A percentile compares a stretch with the other conserved stretches of the same genome.
Evolutionary conservation across 2,888 invertebrate species (phyloP).

Genomic region (Xylophagus ater): DNA sequence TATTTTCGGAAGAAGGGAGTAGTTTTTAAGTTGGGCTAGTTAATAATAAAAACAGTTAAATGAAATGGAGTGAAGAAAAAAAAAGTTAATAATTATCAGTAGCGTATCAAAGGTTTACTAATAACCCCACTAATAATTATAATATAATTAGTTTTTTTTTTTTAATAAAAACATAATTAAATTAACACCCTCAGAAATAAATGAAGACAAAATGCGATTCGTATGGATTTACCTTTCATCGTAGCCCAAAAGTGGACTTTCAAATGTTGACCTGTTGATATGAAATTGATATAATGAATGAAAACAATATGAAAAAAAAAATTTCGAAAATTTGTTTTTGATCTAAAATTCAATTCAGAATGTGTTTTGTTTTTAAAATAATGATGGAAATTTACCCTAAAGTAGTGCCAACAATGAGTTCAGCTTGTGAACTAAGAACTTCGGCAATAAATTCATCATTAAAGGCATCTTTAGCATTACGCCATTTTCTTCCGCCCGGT

Average conservation of each 20-base stretch:
- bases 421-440: slow-evolving; percentile 72
- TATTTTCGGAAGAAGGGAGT: no score
- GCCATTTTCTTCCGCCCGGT: slow-evolving; percentile 69
- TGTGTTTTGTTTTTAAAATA: no score
- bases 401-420: slow-evolving; percentile 71
- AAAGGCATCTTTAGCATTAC: slow-evolving; percentile 75
- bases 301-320: slow-evolving; percentile 2
- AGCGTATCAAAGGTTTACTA: no score
- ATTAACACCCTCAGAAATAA: no score
- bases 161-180: no score
- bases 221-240: slow-evolving; percentile 39
- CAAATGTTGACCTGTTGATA: slow-evolving; percentile 30
- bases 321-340: slow-evolving; percentile 1
- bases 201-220: slow-evolving; percentile 2
- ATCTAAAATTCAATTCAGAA: no score
- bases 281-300: slow-evolving; percentile 1
- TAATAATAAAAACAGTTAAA: neutral
- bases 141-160: no score
- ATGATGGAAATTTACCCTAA: slow-evolving; percentile 76
- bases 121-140: no score
- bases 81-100: neutral
- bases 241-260: slow-evolving; percentile 36
- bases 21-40: no score
- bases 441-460: slow-evolving; percentile 82
- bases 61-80: neutral